Evolutionary conservation across 2,888 invertebrate genomes (phyloP).

Genomic region (Sinotaia quadrata): DNA sequence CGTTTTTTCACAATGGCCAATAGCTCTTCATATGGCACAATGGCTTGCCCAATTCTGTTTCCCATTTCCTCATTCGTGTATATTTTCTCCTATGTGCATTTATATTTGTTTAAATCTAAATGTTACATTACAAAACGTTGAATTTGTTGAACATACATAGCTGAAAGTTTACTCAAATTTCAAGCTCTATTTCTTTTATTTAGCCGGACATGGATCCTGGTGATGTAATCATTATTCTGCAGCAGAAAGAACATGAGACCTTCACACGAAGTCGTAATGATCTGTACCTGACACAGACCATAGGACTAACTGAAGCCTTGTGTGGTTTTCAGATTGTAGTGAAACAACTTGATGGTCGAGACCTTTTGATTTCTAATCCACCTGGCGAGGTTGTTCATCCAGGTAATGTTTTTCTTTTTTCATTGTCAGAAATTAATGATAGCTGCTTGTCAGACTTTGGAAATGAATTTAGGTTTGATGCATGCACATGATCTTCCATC

Average conservation of each 20-base stretch:
- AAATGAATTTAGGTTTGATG: background rate
- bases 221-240: slow-evolving; percentile 89
- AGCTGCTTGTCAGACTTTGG: background rate
- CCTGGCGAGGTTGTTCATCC: slow-evolving; percentile 89
- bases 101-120: too few species aligned
- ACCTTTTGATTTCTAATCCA: slow-evolving; percentile 83
- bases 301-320: slow-evolving; percentile 89
- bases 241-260: slow-evolving; percentile 84
- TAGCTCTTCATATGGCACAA: too few species aligned
- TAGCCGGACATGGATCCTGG: slow-evolving; percentile 89
- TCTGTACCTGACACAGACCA: slow-evolving; percentile 79
- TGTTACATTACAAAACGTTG: too few species aligned
- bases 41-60: too few species aligned
- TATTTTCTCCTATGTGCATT: too few species aligned
- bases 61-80: too few species aligned
- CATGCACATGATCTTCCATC: background rate
- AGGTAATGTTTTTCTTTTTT: slow-evolving; percentile 79
- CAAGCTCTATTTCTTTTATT: too few species aligned
- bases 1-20: too few species aligned
- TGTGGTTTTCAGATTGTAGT: slow-evolving; percentile 90
- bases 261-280: slow-evolving; percentile 85
- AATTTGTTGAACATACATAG: too few species aligned
- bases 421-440: too few species aligned
- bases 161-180: too few species aligned
- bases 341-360: slow-evolving; percentile 91